phyloP scores from a whole-genome alignment of 2,113 vertebrate genomes.

The Sylvia atricapilla region DNA sequence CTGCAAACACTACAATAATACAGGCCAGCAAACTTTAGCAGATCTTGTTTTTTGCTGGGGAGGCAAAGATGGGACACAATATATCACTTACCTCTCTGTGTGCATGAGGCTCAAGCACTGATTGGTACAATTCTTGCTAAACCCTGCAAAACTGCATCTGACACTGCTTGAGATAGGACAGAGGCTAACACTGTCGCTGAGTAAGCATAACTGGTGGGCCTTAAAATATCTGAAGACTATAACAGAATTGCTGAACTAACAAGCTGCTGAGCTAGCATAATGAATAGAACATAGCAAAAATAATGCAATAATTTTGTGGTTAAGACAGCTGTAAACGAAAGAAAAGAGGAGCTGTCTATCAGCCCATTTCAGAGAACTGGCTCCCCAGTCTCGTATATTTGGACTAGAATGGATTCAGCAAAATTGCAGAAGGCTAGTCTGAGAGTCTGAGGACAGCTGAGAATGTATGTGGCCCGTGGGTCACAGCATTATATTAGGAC shows the following conservation, averaged over 20 bases:
- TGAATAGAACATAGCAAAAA: conserved; percentile 27
- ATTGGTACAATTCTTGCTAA: neutral
- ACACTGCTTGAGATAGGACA: neutral
- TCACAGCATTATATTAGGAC: neutral
- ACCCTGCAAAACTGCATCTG: neutral
- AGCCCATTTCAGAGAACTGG: neutral
- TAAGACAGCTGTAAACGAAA: conserved; percentile 9
- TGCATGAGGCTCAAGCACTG: neutral
- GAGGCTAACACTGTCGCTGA: neutral
- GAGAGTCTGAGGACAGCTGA: neutral
- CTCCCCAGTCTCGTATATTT: neutral
- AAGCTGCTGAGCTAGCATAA: conserved; percentile 50
- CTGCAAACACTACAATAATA: neutral
- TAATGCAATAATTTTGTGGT: neutral
- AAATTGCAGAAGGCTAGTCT: neutral
- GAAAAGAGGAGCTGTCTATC: neutral
- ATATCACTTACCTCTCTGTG: neutral
- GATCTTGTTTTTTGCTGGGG: neutral
- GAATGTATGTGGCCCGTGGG: neutral
- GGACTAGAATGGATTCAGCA: neutral
- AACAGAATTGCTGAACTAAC: conserved; percentile 36
- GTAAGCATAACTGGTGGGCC: neutral
- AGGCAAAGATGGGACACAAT: neutral
- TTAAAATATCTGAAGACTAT: conserved; percentile 10
- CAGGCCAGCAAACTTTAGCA: neutral